phyloP scores from a whole-genome alignment of 2,888 invertebrate species.

The Shargacucullia verbasci region DNA sequence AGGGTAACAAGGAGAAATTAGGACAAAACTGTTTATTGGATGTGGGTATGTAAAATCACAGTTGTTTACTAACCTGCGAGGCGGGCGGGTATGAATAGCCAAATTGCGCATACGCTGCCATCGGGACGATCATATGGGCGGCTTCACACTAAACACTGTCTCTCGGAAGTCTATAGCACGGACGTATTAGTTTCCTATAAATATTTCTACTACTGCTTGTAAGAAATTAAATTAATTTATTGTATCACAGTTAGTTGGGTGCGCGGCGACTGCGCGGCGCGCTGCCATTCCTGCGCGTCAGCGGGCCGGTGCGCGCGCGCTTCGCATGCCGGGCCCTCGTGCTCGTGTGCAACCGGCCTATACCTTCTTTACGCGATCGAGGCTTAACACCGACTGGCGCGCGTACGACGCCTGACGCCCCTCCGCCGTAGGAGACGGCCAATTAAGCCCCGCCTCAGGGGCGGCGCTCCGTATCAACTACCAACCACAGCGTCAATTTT shows the following conservation, averaged over 20 bases:
- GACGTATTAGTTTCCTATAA: conserved; percentile 77
- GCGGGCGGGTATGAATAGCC: conserved; percentile 97
- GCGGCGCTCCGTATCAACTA: conserved; percentile 65
- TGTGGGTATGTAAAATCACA: not conserved
- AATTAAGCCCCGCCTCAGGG: conserved; percentile 75
- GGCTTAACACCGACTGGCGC: conserved; percentile 87
- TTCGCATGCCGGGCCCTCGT: conserved; percentile 78
- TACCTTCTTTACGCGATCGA: conserved; percentile 81
- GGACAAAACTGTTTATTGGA: not conserved
- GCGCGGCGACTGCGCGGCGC: conserved; percentile 86
- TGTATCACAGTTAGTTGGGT: conserved; percentile 84
- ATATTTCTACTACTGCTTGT: conserved; percentile 69
- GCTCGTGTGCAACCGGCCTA: conserved; percentile 73
- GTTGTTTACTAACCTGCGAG: conserved; percentile 92
- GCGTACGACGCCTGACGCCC: conserved; percentile 84
- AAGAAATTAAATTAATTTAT: conserved; percentile 74
- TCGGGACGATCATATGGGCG: conserved; percentile 89
- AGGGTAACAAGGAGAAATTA: conserved; percentile 3
- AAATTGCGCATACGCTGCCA: conserved; percentile 96
- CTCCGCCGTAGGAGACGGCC: conserved; percentile 85
- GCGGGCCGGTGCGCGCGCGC: conserved; percentile 81
- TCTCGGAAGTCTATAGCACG: conserved; percentile 85
- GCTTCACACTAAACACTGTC: conserved; percentile 87
- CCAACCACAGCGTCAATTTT: conserved; percentile 78
- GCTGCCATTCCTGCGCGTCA: conserved; percentile 85